Base-by-base conservation (phyloP, 2,888 invertebrate genomes). In the Nemurella pictetii region DNA sequence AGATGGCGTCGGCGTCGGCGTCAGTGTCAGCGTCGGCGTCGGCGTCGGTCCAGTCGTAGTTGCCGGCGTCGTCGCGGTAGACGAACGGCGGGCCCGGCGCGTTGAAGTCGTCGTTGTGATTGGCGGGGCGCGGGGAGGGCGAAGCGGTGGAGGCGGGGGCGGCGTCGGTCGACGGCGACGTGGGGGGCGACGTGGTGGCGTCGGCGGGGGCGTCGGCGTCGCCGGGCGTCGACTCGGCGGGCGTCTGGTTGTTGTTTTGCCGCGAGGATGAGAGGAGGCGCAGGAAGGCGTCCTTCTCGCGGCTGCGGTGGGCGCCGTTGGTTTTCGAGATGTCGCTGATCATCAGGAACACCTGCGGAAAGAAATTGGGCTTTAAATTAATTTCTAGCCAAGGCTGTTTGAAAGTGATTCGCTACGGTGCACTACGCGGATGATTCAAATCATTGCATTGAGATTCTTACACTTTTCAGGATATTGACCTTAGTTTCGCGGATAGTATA, bases 311-410 rank as follows among this genome's bases (percentile, higher is more conserved):
- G 3, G 83, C 35, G 35, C 84, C 77, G 72, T 55, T 55, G 12
- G 82, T 82, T 29, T 82, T 82, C n/a, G 84, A 26, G 29, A 84
- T 73, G 32, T 84, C 83, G 32, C 72, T 73, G 1, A 84, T 83
- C 80, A 84, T 80, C n/a, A 84, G 27, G 15, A 74, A 72, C 12
- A 85, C 85, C 85, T 85, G 84, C 0, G 30, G 28, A 5, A 32
- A 83, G 73, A 30, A 29, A 55, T n/a, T 25, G n/a, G 9, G 5
- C 15, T 15, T 75, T n/a, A 75, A 7, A n/a, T 75, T 75, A 25
- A 7, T 75, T 75, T 75, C 7, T 75, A 75, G n/a, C n/a, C n/a
- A n/a, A n/a, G n/a, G n/a, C n/a, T n/a, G n/a, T n/a, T n/a, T n/a
- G n/a, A n/a, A n/a, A n/a, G n/a, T n/a, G n/a, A n/a, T n/a, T n/a